phyloP scores from a whole-genome alignment of 2,888 invertebrate species.

The Nomada fabriciana region DNA sequence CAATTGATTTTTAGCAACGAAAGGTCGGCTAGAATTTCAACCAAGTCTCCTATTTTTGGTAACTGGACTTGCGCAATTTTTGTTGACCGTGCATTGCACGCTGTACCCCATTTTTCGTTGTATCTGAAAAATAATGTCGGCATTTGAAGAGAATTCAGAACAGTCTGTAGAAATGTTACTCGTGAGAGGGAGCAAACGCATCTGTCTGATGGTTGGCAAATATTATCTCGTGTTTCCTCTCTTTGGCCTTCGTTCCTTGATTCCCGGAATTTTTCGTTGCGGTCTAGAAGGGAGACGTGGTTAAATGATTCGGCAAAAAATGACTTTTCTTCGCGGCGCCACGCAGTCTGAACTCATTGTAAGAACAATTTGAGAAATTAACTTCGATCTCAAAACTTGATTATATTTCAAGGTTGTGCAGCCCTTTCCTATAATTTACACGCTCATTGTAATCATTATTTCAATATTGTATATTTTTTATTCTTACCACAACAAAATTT shows the following conservation, averaged over 20 bases:
- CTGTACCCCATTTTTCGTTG: background rate
- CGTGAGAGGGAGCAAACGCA: background rate
- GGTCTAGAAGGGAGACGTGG: background rate
- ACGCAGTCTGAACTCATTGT: background rate
- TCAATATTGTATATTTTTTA: too few relatives aligned
- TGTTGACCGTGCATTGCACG: too few relatives aligned
- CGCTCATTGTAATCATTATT: too few relatives aligned
- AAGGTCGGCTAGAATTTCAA: background rate
- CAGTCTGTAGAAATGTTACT: background rate
- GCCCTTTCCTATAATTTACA: too few relatives aligned
- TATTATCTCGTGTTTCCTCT: conserved; percentile 11
- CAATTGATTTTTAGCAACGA: background rate
- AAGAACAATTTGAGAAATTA: too few relatives aligned
- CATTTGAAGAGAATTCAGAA: background rate
- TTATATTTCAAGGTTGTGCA: too few relatives aligned
- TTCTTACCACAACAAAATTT: too few relatives aligned
- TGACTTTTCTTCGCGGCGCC: background rate
- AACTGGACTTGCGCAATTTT: background rate
- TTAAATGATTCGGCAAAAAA: conserved; percentile 19
- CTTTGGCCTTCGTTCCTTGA: background rate
- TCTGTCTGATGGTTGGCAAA: conserved; percentile 12
- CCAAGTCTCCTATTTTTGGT: background rate
- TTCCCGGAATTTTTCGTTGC: background rate
- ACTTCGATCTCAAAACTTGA: too few relatives aligned
- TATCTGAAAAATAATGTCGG: conserved; percentile 32